phyloP scores from a whole-genome alignment of 1,140 invertebrate species.

The Xylocopa sonorina region DNA sequence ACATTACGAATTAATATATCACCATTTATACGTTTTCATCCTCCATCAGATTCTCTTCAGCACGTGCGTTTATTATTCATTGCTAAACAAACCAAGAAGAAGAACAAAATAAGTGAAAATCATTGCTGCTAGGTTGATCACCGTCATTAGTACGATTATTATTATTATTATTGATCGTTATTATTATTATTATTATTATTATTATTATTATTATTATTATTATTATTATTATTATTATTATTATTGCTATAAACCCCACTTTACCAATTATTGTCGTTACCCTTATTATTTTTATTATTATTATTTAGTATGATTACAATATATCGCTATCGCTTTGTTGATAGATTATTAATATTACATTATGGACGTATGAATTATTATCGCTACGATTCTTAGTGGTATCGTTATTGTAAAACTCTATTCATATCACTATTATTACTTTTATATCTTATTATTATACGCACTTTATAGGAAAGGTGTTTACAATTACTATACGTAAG shows the following conservation, averaged over 20 bases:
- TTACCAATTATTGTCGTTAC: slow-evolving; percentile 56
- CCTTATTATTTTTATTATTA: slow-evolving; percentile 54
- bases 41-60: slow-evolving; percentile 45
- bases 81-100: slow-evolving; percentile 24
- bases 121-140: slow-evolving; percentile 59
- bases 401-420: slow-evolving; percentile 48
- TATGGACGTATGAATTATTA: slow-evolving; percentile 43
- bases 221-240: slow-evolving; percentile 56
- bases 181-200: slow-evolving; percentile 55
- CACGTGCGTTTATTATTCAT: slow-evolving; percentile 55
- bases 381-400: slow-evolving; percentile 45
- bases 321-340: slow-evolving; percentile 54
- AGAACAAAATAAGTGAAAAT: not conserved
- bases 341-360: slow-evolving; percentile 52
- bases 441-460: slow-evolving; percentile 59
- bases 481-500: slow-evolving; percentile 43
- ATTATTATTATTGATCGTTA: slow-evolving; percentile 39
- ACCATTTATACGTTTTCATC: slow-evolving; percentile 58
- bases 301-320: slow-evolving; percentile 51
- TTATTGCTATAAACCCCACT: slow-evolving; percentile 44
- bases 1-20: slow-evolving; percentile 61
- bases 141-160: slow-evolving; percentile 41
- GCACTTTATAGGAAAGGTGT: slow-evolving; percentile 46
- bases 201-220: slow-evolving; percentile 53
- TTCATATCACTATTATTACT: slow-evolving; percentile 64